Conservation (phyloP, 2,888 invertebrate species). For the Salpingus planirostris region DNA sequence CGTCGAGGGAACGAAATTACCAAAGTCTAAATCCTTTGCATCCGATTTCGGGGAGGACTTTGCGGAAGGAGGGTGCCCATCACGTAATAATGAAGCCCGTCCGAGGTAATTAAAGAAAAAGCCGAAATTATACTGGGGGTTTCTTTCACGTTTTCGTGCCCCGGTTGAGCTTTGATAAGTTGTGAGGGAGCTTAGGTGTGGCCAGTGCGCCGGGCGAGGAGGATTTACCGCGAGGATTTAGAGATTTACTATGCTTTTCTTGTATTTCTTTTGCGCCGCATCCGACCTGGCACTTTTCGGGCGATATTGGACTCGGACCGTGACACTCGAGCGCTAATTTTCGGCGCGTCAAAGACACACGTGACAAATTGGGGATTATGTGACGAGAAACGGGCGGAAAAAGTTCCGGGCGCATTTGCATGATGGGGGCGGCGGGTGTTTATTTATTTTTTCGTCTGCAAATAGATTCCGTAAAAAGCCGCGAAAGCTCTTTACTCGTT, state of each 20-base stretch:
- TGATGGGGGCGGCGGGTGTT: too few species aligned
- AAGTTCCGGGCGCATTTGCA: too few species aligned
- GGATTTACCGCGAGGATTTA: slow-evolving; percentile 31
- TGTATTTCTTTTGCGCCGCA: slow-evolving; percentile 24
- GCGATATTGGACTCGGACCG: slow-evolving; percentile 15
- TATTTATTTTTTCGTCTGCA: too few species aligned
- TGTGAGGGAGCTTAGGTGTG: slow-evolving; percentile 29
- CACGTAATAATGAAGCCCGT: too few species aligned
- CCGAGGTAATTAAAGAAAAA: not conserved
- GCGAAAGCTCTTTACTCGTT: slow-evolving; percentile 14
- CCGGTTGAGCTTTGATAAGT: slow-evolving; percentile 29
- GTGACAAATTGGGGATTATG: slow-evolving; percentile 15
- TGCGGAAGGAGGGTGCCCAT: too few species aligned
- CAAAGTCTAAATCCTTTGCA: too few species aligned
- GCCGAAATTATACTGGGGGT: slow-evolving; percentile 5
- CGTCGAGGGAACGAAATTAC: too few species aligned
- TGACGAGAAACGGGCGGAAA: too few species aligned
- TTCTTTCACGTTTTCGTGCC: too few species aligned
- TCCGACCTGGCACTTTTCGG: slow-evolving; percentile 16
- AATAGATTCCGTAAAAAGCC: too few species aligned
- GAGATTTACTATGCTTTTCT: slow-evolving; percentile 29
- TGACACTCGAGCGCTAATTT: slow-evolving; percentile 18
- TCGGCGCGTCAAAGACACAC: slow-evolving; percentile 10
- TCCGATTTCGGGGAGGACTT: too few species aligned
- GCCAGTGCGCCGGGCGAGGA: slow-evolving; percentile 23